These are phyloP conservation scores for Polypterus senegalus DNA, from an alignment of 2,113 vertebrate species.

Conservation along the genomic window DNA sequence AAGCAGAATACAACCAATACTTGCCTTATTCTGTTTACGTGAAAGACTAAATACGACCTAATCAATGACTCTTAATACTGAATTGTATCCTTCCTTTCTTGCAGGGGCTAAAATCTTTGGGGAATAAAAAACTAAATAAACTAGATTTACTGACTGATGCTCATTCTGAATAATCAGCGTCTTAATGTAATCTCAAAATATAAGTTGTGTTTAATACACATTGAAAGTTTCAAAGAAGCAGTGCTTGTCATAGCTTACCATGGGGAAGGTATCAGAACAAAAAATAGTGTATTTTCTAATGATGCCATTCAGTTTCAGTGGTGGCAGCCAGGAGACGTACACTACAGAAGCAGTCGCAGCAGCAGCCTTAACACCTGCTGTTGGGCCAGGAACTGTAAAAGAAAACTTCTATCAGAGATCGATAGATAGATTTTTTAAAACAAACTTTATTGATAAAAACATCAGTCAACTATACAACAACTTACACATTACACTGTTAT, in stretches of 20 bases:
- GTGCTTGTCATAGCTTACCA: conserved; percentile 47
- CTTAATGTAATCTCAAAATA: neutral
- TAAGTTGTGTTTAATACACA: neutral
- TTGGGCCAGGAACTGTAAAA: conserved; percentile 79
- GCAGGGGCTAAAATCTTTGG: too few relatives aligned
- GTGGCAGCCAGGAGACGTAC: conserved; percentile 93
- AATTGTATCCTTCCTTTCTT: too few relatives aligned
- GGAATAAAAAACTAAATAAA: too few relatives aligned
- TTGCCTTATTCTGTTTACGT: too few relatives aligned
- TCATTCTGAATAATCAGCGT: neutral
- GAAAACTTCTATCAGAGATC: neutral
- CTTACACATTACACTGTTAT: too few relatives aligned
- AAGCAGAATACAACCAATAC: too few relatives aligned
- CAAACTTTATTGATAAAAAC: too few relatives aligned
- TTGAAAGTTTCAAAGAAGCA: neutral
- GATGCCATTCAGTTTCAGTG: conserved; percentile 86
- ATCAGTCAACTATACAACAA: too few relatives aligned
- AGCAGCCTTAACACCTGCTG: conserved; percentile 86
- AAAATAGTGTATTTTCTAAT: conserved; percentile 96
- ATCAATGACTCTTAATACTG: too few relatives aligned
- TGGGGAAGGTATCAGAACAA: conserved; percentile 94
- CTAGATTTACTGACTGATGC: neutral
- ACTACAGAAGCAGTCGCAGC: conserved; percentile 80
- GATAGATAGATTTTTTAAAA: too few relatives aligned
- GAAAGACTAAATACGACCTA: too few relatives aligned